These are phyloP conservation scores for Takifugu bimaculatus DNA, from an alignment of 2,113 vertebrate genomes.

Conservation along the genomic window DNA sequence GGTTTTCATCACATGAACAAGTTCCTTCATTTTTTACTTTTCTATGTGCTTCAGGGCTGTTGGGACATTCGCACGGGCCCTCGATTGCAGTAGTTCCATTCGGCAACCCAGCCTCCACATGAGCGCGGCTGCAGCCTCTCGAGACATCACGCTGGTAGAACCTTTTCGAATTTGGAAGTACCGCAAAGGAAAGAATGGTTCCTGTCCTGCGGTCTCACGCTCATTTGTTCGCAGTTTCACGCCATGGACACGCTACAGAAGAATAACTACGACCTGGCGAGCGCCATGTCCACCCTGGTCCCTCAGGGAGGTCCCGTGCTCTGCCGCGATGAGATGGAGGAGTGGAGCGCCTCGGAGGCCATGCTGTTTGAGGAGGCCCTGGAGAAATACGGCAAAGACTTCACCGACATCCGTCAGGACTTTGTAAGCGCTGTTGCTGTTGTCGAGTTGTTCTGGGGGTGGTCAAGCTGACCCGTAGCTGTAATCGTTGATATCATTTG, in stretches of 20 bases:
- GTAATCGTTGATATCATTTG: neutral
- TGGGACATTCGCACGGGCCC: constrained; percentile 88
- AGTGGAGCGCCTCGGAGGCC: constrained; percentile 92
- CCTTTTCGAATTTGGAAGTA: no score
- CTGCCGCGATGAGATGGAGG: constrained; percentile 93
- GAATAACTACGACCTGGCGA: constrained; percentile 87
- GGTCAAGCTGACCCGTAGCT: neutral
- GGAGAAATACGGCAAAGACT: constrained; percentile 92
- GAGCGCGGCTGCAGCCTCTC: constrained; percentile 90
- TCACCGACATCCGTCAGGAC: constrained; percentile 92
- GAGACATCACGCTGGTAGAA: constrained; percentile 91
- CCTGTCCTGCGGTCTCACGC: neutral
- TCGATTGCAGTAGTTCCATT: constrained; percentile 95
- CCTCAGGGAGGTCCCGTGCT: constrained; percentile 89
- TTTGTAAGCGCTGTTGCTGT: constrained; percentile 73
- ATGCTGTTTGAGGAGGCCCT: constrained; percentile 93
- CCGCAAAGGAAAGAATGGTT: neutral
- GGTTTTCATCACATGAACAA: no score
- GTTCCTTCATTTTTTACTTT: no score
- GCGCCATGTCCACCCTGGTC: constrained; percentile 91
- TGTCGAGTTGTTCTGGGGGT: no score
- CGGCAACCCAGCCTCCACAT: constrained; percentile 94
- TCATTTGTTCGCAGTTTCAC: constrained; percentile 77
- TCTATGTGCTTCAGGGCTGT: constrained; percentile 78
- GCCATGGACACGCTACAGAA: constrained; percentile 92